Evolutionary conservation across 35 echinoderm and acorn worm genomes (phyloP).

Genomic region (Patiria miniata): DNA sequence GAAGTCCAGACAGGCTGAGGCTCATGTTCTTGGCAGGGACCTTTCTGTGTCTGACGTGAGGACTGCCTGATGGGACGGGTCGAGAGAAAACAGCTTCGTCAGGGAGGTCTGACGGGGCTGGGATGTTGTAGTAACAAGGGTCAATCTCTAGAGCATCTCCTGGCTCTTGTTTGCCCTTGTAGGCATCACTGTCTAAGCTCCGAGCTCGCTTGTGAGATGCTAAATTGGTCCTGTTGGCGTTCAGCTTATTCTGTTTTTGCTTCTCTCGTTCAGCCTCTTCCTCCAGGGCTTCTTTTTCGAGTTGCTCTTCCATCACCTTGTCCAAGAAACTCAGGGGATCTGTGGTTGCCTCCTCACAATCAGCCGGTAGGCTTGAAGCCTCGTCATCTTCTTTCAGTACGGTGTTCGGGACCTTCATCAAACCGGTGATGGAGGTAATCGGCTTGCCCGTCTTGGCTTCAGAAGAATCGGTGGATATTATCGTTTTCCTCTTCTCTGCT

Average conservation of each 20-base stretch:
- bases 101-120: conserved; percentile 83
- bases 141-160: conserved; percentile 55
- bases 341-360: conserved; percentile 52
- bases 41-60: conserved; percentile 10
- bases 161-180: neutral
- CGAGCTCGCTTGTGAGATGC: conserved; percentile 27
- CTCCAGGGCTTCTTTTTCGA: conserved; percentile 33
- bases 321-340: conserved; percentile 77
- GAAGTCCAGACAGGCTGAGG: conserved; percentile 70
- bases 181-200: conserved; percentile 42
- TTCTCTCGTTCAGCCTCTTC: conserved; percentile 31
- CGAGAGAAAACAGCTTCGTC: conserved; percentile 68
- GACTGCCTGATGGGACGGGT: neutral
- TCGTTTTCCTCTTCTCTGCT: conserved; percentile 17
- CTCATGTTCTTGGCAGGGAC: conserved; percentile 28
- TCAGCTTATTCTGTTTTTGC: neutral
- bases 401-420: conserved; percentile 56
- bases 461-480: neutral
- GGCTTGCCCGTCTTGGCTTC: neutral
- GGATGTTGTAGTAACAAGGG: conserved; percentile 84
- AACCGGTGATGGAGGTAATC: conserved; percentile 31
- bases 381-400: conserved; percentile 54
- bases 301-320: conserved; percentile 55
- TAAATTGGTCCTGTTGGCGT: neutral
- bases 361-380: conserved; percentile 37